Conservation (phyloP, 2,113 vertebrate genomes). For the Otis tarda region DNA sequence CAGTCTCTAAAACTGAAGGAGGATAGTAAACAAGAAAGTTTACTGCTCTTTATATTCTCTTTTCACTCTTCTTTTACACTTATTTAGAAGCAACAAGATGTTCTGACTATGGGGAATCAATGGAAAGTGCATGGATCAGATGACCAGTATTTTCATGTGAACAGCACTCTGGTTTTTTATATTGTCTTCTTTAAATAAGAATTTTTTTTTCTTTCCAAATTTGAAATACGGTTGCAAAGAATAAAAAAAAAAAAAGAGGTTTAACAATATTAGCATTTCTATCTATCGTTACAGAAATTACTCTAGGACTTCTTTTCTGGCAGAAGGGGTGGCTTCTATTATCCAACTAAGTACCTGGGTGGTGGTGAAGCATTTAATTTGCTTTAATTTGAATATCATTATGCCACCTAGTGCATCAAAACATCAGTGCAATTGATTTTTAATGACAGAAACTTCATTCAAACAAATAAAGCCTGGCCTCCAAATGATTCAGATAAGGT, state of each 20-base stretch:
- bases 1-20: neutral
- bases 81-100: neutral
- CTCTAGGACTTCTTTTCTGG: neutral
- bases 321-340: neutral
- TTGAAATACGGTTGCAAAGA: neutral
- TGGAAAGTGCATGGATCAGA: neutral
- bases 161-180: neutral
- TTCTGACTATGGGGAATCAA: neutral
- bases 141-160: neutral
- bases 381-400: neutral
- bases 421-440: neutral
- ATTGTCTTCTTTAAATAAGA: neutral
- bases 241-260: too few relatives aligned
- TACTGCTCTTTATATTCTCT: neutral
- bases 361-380: neutral
- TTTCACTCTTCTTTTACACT: neutral
- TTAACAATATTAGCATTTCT: neutral
- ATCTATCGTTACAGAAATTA: neutral
- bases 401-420: slow-evolving; percentile 47
- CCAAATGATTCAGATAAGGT: neutral
- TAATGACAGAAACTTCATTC: neutral
- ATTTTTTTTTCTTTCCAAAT: neutral
- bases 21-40: neutral
- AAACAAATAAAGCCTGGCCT: neutral
- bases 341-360: neutral